phyloP scores from a whole-genome alignment of 1,140 invertebrate genomes.

The Drosophila pallidifrons region DNA sequence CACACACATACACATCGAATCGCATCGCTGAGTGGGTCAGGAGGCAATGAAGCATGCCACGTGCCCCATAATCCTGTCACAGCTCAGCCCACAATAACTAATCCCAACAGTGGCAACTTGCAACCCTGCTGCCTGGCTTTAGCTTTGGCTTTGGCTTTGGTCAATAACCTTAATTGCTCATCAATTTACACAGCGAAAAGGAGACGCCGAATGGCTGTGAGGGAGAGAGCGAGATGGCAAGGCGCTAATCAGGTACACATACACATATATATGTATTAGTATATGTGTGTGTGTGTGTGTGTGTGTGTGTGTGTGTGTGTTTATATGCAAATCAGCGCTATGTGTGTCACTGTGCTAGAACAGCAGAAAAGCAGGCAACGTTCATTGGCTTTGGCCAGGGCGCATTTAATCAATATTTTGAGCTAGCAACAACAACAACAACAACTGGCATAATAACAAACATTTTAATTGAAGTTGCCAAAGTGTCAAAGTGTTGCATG shows the following conservation, averaged over 20 bases:
- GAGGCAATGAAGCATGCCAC: constrained; percentile 62
- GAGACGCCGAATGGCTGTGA: not conserved
- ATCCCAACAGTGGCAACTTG: not conserved
- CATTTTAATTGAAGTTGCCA: constrained; percentile 50
- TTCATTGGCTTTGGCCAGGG: constrained; percentile 53
- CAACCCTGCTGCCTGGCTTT: constrained; percentile 1
- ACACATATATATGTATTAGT: not conserved
- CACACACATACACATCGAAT: too few species aligned
- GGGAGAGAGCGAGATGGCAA: not conserved
- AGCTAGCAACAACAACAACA: constrained; percentile 7
- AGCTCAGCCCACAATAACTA: not conserved
- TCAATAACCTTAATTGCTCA: constrained; percentile 82
- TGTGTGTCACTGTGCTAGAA: constrained; percentile 61
- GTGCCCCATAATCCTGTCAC: not conserved
- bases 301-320: too few species aligned
- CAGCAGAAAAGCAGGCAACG: constrained; percentile 7
- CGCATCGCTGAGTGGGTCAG: constrained; percentile 40
- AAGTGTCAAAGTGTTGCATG: constrained; percentile 45
- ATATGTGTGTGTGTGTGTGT: not conserved
- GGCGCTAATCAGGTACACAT: constrained; percentile 42
- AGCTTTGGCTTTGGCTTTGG: constrained; percentile 33
- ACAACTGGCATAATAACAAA: constrained; percentile 13
- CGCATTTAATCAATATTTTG: constrained; percentile 69
- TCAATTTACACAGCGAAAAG: constrained; percentile 56
- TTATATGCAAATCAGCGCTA: constrained; percentile 24